These are phyloP conservation scores for Zaprionus davidi DNA, from an alignment of 1,140 invertebrate species.

Conservation along the genomic window DNA sequence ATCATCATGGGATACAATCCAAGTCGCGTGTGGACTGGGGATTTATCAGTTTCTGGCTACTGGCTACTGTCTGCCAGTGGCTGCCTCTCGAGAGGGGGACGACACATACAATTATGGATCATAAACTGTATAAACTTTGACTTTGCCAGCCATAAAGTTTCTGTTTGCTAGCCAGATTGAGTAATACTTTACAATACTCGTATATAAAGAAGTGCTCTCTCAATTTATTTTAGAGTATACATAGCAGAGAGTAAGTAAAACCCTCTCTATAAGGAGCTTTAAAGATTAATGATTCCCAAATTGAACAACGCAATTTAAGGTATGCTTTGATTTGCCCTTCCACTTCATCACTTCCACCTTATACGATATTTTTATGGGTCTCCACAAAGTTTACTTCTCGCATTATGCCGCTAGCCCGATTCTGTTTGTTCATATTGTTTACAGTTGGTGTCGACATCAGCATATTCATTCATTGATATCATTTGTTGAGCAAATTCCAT, in stretches of 20 bases:
- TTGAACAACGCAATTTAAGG: background rate
- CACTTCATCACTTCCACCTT: background rate
- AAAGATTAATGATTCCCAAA: background rate
- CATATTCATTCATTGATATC: slow-evolving; percentile 43
- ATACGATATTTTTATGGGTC: slow-evolving; percentile 35
- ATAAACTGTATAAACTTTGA: slow-evolving; percentile 2
- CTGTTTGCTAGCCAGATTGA: background rate
- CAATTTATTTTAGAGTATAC: background rate
- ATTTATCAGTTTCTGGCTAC: slow-evolving; percentile 62
- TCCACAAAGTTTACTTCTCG: slow-evolving; percentile 16
- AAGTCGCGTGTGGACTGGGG: slow-evolving; percentile 15
- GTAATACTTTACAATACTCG: background rate
- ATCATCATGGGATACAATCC: background rate
- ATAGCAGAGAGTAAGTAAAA: background rate
- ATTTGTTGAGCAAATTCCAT: slow-evolving; percentile 40
- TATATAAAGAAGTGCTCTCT: background rate
- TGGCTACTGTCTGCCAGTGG: slow-evolving; percentile 51
- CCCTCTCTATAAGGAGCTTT: too few species aligned
- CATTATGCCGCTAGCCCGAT: slow-evolving; percentile 24
- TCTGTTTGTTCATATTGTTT: slow-evolving; percentile 71
- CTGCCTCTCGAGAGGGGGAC: background rate
- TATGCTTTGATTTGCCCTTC: background rate
- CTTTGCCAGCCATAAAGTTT: background rate
- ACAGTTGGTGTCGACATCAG: slow-evolving; percentile 61
- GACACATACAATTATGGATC: background rate